Percentiles rank a stretch among this genome's conserved stretches.
Conservation (phyloP, 2,113 vertebrate genomes). For the Chunga burmeisteri region DNA sequence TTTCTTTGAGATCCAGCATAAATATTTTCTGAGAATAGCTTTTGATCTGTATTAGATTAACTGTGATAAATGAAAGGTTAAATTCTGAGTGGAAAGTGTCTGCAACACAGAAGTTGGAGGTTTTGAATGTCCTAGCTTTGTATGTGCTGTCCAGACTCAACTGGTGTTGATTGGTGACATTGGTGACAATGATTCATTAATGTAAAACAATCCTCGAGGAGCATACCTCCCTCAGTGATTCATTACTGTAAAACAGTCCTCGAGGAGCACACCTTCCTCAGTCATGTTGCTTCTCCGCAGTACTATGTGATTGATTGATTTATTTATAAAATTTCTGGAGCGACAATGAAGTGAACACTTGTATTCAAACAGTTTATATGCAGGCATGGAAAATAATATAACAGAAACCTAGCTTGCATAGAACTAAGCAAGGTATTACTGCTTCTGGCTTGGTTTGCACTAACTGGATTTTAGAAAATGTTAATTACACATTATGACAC, state of each 20-base stretch:
- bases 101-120: not conserved
- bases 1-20: not conserved
- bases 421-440: not conserved
- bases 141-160: not conserved
- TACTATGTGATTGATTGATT: not conserved
- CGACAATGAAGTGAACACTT: not conserved
- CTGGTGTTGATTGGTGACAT: too few species aligned
- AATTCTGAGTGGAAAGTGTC: not conserved
- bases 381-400: not conserved
- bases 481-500: not conserved
- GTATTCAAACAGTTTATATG: not conserved
- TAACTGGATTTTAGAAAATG: not conserved
- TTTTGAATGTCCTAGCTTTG: not conserved
- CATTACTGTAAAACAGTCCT: not conserved
- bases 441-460: not conserved
- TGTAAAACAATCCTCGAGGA: not conserved
- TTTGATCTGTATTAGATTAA: not conserved
- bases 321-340: not conserved
- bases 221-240: not conserved
- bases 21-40: not conserved
- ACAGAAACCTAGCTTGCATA: not conserved
- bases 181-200: not conserved
- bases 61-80: not conserved
- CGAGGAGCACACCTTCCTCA: not conserved
- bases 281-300: not conserved